Evolutionary conservation across 2,113 vertebrate genomes (phyloP), one percentile per base, ranked within the genome.

Genomic region (Phainopepla nitens): DNA sequence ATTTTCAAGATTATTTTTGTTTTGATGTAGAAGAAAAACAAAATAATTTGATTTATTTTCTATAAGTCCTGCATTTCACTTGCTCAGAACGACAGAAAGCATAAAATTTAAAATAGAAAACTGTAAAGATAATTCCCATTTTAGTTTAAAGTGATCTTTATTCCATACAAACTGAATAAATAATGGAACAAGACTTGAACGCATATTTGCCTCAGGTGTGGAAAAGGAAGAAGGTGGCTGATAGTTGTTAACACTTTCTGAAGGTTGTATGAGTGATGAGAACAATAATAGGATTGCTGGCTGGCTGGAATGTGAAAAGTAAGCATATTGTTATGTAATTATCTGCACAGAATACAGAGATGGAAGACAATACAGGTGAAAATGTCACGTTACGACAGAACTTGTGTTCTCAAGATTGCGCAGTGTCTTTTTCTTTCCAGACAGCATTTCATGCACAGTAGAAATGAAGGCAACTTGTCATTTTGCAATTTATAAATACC

Each of bases 241-340:
- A 60, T 85, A 79, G 70, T 29, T 82, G 53, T 92, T 92, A 96
- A 96, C 62, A 33, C 2, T 57, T 92, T 66, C 51, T 69, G 82
- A 90, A 85, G 45, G 36, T 65, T 83, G 36, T 51, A 35, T 85
- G 53, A 85, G 57, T 88, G 70, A 82, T 73, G 33, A 80, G 53
- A 80, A 93, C 22, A 13, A 53, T 61, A 89, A 60, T 77, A n/a
- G 41, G 21, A 76, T 64, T 57, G 27, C 29, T 89, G 62, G 56
- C 66, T 85, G 56, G 16, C 17, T 76, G 66, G 85, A 91, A 88
- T 61, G 82, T 1, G 9, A 85, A 79, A 73, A 79, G 25, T 79
- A 95, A 97, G 66, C 75, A 49, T 79, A 79, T 57, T 93, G 33
- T n/a, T 88, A 61, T 78, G 54, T 22, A 85, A 49, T 78, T 94